Evolutionary conservation across 2,888 invertebrate species (phyloP).

Genomic region (Lepidocyrtoides sp.): DNA sequence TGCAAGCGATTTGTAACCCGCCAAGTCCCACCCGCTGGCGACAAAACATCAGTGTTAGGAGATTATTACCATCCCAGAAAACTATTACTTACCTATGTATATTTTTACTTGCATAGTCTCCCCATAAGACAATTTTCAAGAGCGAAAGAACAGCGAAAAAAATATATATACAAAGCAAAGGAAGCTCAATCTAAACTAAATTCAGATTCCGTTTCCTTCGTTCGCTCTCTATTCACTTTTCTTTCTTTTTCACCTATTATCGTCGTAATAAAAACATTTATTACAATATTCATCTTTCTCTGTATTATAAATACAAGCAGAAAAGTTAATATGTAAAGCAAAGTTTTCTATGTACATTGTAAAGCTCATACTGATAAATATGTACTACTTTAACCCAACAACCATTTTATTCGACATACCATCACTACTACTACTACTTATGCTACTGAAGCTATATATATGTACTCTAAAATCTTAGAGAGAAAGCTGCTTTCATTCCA

Average conservation of each 20-base stretch:
- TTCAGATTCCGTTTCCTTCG: slow-evolving; percentile 68
- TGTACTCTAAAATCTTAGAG: slow-evolving; percentile 15
- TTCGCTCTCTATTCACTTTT: slow-evolving; percentile 40
- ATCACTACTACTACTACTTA: neutral
- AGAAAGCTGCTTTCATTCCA: slow-evolving; percentile 66
- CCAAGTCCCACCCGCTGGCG: too few species aligned
- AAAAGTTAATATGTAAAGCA: neutral
- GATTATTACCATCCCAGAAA: neutral
- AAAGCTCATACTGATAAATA: neutral
- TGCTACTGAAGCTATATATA: too few species aligned
- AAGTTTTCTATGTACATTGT: too few species aligned
- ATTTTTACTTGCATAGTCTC: too few species aligned
- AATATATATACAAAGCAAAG: neutral
- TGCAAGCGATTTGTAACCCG: too few species aligned
- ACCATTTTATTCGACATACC: neutral
- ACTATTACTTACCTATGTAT: too few species aligned
- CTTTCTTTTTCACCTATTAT: slow-evolving; percentile 47
- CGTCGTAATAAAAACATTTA: slow-evolving; percentile 65
- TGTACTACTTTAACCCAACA: neutral
- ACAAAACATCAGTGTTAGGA: too few species aligned
- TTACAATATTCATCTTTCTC: neutral
- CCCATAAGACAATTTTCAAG: neutral
- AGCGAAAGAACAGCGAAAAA: neutral
- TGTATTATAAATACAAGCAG: slow-evolving; percentile 1
- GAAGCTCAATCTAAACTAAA: slow-evolving; percentile 58